Percentiles rank a stretch among this genome's conserved stretches.
Conservation (phyloP, 2,797 vertebrate species). For the Gymnodraco acuticeps region DNA sequence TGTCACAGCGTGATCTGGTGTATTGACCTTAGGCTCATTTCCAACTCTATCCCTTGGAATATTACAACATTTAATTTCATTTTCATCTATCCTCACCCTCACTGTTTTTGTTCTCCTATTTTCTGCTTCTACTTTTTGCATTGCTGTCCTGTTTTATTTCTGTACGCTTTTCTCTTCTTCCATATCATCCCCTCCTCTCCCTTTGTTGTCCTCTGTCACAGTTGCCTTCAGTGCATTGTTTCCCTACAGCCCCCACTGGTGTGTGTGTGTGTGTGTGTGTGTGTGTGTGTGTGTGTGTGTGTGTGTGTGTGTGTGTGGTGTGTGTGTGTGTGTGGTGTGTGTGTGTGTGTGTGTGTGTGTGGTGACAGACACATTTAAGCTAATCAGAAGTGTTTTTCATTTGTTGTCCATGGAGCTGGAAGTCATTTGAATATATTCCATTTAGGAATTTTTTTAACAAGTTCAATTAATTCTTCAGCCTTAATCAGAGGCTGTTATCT, state of each 20-base stretch:
- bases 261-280: too few species aligned
- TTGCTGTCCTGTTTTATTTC: constrained; percentile 19
- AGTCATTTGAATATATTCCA: constrained; percentile 6
- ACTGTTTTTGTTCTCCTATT: constrained; percentile 8
- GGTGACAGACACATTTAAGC: constrained; percentile 40
- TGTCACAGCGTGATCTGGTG: constrained; percentile 84
- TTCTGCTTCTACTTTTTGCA: background rate
- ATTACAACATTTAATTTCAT: constrained; percentile 17
- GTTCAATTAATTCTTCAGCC: too few species aligned
- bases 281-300: too few species aligned
- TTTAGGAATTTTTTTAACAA: too few species aligned
- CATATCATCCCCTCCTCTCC: constrained; percentile 35
- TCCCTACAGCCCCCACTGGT: constrained; percentile 2
- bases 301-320: too few species aligned
- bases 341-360: background rate
- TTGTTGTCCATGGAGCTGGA: background rate
- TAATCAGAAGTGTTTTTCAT: constrained; percentile 42
- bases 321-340: too few species aligned
- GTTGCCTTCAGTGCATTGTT: constrained; percentile 43
- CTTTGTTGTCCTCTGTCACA: constrained; percentile 58
- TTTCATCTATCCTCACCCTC: background rate
- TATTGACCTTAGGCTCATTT: constrained; percentile 81
- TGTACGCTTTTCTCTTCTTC: constrained; percentile 1
- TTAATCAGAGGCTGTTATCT: constrained; percentile 67
- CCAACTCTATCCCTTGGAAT: constrained; percentile 26